phyloP scores from a whole-genome alignment of 37 sponge, comb jelly and placozoan species.

The Geodia barretti region DNA sequence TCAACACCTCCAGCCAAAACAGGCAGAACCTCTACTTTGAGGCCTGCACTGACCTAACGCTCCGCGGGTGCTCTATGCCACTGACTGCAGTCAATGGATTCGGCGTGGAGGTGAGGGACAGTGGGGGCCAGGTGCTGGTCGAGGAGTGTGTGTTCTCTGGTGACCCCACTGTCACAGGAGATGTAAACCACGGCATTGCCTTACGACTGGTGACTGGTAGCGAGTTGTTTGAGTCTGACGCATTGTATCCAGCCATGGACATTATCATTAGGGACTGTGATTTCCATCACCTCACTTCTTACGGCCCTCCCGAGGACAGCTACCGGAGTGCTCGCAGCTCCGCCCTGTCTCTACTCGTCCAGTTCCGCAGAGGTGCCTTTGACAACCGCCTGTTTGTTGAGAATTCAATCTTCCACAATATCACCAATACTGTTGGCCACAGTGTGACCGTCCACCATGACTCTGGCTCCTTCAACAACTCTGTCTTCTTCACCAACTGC shows the following conservation, averaged over 20 bases:
- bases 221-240: neutral
- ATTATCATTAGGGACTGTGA: neutral
- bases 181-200: neutral
- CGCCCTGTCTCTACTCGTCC: conserved; percentile 8
- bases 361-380: neutral
- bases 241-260: neutral
- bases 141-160: conserved; percentile 17
- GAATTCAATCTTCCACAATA: neutral
- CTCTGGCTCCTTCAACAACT: conserved; percentile 11
- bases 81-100: neutral
- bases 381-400: conserved; percentile 15
- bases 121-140: conserved; percentile 12
- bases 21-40: conserved; percentile 21
- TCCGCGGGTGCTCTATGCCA: conserved; percentile 20
- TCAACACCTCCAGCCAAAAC: conserved; percentile 13
- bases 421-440: conserved; percentile 1
- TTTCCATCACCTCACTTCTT: neutral
- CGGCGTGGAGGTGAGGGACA: conserved; percentile 15
- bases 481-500: conserved; percentile 29
- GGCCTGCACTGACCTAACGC: conserved; percentile 4
- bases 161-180: neutral
- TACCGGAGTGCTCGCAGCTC: conserved; percentile 2
- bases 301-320: conserved; percentile 7
- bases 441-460: conserved; percentile 26
- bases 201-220: conserved; percentile 16